Evolutionary conservation across 2,888 invertebrate genomes (phyloP).

Genomic region (Ptychoptera albimana): DNA sequence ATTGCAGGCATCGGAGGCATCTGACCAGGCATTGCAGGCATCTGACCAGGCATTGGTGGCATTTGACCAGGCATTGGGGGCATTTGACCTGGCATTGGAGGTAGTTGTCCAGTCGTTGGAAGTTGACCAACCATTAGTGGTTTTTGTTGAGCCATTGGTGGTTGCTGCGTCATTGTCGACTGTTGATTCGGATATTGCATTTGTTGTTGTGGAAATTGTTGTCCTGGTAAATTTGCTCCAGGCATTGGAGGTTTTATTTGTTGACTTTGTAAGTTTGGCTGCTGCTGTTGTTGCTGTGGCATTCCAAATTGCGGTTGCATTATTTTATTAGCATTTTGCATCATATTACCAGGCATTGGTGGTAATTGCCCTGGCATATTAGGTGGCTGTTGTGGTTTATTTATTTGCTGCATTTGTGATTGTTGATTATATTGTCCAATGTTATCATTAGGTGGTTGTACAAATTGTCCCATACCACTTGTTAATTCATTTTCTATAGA

Average conservation of each 20-base stretch:
- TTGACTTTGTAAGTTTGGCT: slow-evolving; percentile 9
- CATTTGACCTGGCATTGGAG: slow-evolving; percentile 17
- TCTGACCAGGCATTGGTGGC: slow-evolving; percentile 19
- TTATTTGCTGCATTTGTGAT: slow-evolving; percentile 10
- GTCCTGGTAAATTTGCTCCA: slow-evolving; percentile 4
- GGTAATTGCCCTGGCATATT: slow-evolving; percentile 6
- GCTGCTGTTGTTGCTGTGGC: slow-evolving; percentile 15
- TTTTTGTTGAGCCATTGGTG: slow-evolving; percentile 5
- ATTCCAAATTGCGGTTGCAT: slow-evolving; percentile 23
- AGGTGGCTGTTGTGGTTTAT: slow-evolving; percentile 8
- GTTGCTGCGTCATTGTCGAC: slow-evolving; percentile 10
- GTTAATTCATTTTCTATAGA: background rate
- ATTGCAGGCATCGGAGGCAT: background rate
- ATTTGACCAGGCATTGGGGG: slow-evolving; percentile 17
- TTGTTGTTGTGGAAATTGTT: slow-evolving; percentile 12
- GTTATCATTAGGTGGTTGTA: slow-evolving; percentile 3
- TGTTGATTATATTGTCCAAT: slow-evolving; percentile 9
- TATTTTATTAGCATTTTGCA: slow-evolving; percentile 10
- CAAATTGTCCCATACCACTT: slow-evolving; percentile 3
- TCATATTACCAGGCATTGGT: slow-evolving; percentile 11
- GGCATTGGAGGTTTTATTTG: background rate
- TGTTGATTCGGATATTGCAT: slow-evolving; percentile 9
- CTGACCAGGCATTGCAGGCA: slow-evolving; percentile 22
- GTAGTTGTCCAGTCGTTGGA: slow-evolving; percentile 8
- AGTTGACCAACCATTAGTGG: slow-evolving; percentile 7